These are phyloP conservation scores for Cydia strobilella DNA, from an alignment of 1,140 invertebrate genomes.

Conservation along the genomic window DNA sequence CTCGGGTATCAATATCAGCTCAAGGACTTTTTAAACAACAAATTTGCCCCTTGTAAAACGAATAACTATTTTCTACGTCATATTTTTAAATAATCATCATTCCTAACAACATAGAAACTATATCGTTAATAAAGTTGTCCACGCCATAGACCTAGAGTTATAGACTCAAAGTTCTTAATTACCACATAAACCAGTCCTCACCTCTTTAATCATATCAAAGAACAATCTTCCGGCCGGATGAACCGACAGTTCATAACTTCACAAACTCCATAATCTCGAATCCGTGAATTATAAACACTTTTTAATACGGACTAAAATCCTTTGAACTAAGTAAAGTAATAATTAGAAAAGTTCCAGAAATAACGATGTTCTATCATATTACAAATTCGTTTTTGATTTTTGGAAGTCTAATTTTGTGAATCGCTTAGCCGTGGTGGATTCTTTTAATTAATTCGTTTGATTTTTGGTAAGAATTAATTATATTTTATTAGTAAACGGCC, in stretches of 20 bases:
- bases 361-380: slow-evolving; percentile 73
- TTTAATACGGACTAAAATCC: slow-evolving; percentile 41
- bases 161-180: slow-evolving; percentile 66
- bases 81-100: not conserved
- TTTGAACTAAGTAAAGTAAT: slow-evolving; percentile 41
- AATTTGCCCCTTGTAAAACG: too few species aligned
- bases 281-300: slow-evolving; percentile 39
- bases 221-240: slow-evolving; percentile 75
- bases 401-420: slow-evolving; percentile 69
- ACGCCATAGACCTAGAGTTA: slow-evolving; percentile 44
- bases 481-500: slow-evolving; percentile 4
- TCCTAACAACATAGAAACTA: not conserved
- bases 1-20: too few species aligned
- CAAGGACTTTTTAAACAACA: too few species aligned
- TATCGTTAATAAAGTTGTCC: not conserved
- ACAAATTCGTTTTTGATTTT: slow-evolving; percentile 75
- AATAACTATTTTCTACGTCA: not conserved
- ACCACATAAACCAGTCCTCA: slow-evolving; percentile 76
- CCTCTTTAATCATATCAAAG: slow-evolving; percentile 79
- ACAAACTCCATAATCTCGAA: slow-evolving; percentile 29
- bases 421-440: slow-evolving; percentile 57
- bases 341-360: slow-evolving; percentile 69
- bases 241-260: slow-evolving; percentile 44
- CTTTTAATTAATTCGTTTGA: slow-evolving; percentile 58
- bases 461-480: slow-evolving; percentile 31